Percentiles rank a stretch among this genome's conserved stretches.
phyloP scores from a whole-genome alignment of 2,113 vertebrate genomes.

The Tricholaema leucomelas region DNA sequence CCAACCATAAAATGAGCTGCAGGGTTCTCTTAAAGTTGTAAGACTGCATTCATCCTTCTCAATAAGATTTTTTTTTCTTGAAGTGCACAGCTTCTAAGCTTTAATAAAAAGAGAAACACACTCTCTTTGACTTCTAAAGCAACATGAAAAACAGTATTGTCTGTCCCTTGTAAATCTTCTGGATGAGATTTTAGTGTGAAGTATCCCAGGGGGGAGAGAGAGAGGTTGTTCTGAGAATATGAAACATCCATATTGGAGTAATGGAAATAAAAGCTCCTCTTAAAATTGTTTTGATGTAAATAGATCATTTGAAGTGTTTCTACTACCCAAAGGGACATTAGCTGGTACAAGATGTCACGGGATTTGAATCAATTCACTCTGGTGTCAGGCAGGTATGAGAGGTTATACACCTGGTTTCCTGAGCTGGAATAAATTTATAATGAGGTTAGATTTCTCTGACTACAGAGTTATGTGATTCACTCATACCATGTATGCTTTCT shows the following conservation, averaged over 20 bases:
- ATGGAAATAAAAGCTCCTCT: constrained; percentile 20
- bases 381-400: background rate
- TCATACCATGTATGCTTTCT: rapidly evolving
- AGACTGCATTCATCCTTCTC: constrained; percentile 16
- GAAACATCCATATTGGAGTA: constrained; percentile 1
- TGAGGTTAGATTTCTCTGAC: background rate
- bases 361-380: background rate
- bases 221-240: constrained; percentile 30
- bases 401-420: background rate
- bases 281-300: constrained; percentile 41
- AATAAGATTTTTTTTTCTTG: background rate
- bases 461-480: background rate
- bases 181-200: constrained; percentile 57
- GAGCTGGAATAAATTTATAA: background rate
- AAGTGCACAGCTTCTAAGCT: constrained; percentile 3
- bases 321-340: background rate
- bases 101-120: constrained; percentile 23
- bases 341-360: background rate
- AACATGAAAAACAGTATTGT: constrained; percentile 34
- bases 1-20: constrained; percentile 16
- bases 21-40: constrained; percentile 1
- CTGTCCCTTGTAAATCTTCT: constrained; percentile 52
- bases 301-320: background rate
- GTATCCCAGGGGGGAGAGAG: constrained; percentile 21
- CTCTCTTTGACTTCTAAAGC: constrained; percentile 46